A percentile compares a stretch with the other conserved stretches of the same genome.
Conservation (phyloP, 1,140 invertebrate genomes). For the Drosophila asahinai region DNA sequence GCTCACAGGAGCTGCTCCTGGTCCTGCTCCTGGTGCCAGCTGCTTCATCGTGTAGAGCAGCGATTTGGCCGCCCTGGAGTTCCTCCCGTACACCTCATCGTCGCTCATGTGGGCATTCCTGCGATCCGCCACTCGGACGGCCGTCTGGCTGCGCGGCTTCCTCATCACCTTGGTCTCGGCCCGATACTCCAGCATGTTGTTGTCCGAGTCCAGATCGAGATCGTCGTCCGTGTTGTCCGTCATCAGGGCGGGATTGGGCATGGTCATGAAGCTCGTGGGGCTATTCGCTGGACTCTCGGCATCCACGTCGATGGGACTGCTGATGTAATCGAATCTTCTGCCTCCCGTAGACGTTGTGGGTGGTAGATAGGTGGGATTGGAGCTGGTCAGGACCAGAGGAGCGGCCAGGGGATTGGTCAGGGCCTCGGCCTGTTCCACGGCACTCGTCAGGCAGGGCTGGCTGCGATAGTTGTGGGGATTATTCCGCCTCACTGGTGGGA, state of each 20-base stretch:
- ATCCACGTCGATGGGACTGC: conserved; percentile 62
- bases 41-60: conserved; percentile 76
- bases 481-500: conserved; percentile 28
- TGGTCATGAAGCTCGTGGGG: conserved; percentile 68
- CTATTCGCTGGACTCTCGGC: conserved; percentile 62
- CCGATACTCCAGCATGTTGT: conserved; percentile 86
- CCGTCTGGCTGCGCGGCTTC: conserved; percentile 88
- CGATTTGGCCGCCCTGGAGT: conserved; percentile 75
- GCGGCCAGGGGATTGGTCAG: conserved; percentile 76
- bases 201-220: conserved; percentile 76
- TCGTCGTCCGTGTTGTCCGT: conserved; percentile 82
- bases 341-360: not conserved
- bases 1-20: not conserved
- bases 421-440: conserved; percentile 51
- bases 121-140: conserved; percentile 80
- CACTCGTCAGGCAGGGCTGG: conserved; percentile 72
- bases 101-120: conserved; percentile 73
- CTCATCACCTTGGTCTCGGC: conserved; percentile 89
- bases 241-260: conserved; percentile 47
- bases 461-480: conserved; percentile 67
- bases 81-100: conserved; percentile 77
- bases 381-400: conserved; percentile 72
- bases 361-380: conserved; percentile 68
- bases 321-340: conserved; percentile 45
- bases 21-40: conserved; percentile 40